Base-by-base conservation (phyloP, 2,888 invertebrate species). In the Eristalis pertinax region DNA sequence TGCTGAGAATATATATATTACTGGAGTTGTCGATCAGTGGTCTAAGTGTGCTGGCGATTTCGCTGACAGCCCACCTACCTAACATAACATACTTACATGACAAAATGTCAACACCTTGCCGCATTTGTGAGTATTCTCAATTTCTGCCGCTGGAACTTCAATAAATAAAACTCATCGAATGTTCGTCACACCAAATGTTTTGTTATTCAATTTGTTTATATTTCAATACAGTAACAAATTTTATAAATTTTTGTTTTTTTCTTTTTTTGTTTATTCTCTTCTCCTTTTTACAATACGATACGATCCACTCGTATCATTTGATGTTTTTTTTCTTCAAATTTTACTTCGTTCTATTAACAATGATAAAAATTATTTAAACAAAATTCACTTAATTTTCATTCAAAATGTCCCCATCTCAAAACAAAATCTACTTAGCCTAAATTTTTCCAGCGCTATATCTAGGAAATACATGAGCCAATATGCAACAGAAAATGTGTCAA, bases 151-250 rank as follows among this genome's bases (percentile, higher is more conserved):
- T n/a, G n/a, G n/a, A n/a, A n/a, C n/a, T n/a, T n/a, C n/a, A n/a
- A 26, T 15, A 76, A 73, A 43, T 22, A 56, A 83, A 77, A 83
- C 62, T 22, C 65, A 0, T n/a, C 29, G 0, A 3, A 15, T 77
- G 43, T 50, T 50, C 43, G 43, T n/a, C 43, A 50, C 43, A 50
- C 74, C 81, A 81, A 85, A 78, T 81, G 63, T 77, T 73, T 56
- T 50, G 56, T 73, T 82, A 82, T 82, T 78, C 58, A 82, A 82
- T 65, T 63, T 78, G 75, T 78, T 86, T 86, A 82, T 86, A 86
- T 86, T 86, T 70, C 86, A 86, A 78, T 82, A 86, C 86, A 82
- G 86, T 86, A 86, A 86, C 86, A 86, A 86, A 86, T 86, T 72
- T 84, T 80, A 50, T n/a, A 50, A 50, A 50, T 64, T 29, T 64